phyloP scores from a whole-genome alignment of 1,140 invertebrate genomes.

The Drosophila kikkawai region DNA sequence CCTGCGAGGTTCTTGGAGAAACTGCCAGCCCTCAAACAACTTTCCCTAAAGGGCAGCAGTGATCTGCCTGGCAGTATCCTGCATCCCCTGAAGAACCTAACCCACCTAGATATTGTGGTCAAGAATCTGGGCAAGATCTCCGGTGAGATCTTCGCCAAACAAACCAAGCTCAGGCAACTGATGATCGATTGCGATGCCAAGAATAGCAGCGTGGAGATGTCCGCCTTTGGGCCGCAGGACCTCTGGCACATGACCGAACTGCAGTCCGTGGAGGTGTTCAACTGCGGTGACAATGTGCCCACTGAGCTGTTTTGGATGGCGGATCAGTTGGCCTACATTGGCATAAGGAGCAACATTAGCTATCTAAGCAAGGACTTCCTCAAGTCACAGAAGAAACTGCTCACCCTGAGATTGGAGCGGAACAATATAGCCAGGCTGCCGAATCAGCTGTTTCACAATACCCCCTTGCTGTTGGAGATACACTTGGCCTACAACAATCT shows the following conservation, averaged over 20 bases:
- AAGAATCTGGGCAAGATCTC: slow-evolving; percentile 63
- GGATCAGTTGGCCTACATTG: slow-evolving; percentile 61
- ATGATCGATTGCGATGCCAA: slow-evolving; percentile 65
- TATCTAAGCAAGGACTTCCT: slow-evolving; percentile 67
- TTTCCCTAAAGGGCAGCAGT: slow-evolving; percentile 57
- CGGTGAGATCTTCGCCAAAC: slow-evolving; percentile 63
- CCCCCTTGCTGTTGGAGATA: slow-evolving; percentile 57
- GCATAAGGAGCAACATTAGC: slow-evolving; percentile 70
- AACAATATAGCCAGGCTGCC: slow-evolving; percentile 70
- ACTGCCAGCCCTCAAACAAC: slow-evolving; percentile 47
- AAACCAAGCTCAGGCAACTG: slow-evolving; percentile 45
- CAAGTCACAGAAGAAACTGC: slow-evolving; percentile 53
- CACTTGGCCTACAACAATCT: slow-evolving; percentile 67
- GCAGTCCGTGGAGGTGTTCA: slow-evolving; percentile 62
- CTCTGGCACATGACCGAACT: slow-evolving; percentile 67
- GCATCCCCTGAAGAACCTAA: slow-evolving; percentile 53
- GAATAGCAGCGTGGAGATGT: slow-evolving; percentile 74
- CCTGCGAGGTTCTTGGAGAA: slow-evolving; percentile 55
- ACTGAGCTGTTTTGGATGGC: slow-evolving; percentile 72
- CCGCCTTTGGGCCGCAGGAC: slow-evolving; percentile 60
- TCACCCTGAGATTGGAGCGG: slow-evolving; percentile 51
- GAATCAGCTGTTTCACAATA: slow-evolving; percentile 59
- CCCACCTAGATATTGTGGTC: slow-evolving; percentile 53
- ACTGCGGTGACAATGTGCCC: slow-evolving; percentile 70
- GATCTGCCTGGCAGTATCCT: slow-evolving; percentile 56